Base-by-base conservation (phyloP, 2,888 invertebrate genomes). In the Ophraella communa region DNA sequence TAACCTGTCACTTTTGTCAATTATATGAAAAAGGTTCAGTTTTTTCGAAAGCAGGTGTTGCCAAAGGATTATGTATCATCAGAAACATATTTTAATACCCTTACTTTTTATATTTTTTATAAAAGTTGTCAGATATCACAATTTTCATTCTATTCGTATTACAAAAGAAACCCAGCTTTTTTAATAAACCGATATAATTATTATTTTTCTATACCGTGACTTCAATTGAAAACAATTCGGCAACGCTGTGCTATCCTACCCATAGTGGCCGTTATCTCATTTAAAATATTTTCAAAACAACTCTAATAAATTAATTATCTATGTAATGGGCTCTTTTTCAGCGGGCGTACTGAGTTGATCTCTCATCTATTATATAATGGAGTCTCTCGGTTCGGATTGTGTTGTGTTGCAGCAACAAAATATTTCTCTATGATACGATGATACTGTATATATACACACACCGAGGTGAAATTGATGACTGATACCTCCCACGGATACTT, bases 291-390 rank as follows among this genome's bases (percentile, higher is more conserved):
- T 62, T 45, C 51, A 23, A 62, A 57, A 1, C 4, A 24, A 24
- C 35, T 14, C 14, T 39, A 17, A 62, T 62, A 66, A 66, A 66
- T 66, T 66, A 62, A 66, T 66, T 59, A 66, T 27, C 55, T 30
- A 56, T 52, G 55, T 60, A 61, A 61, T 61, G 42, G 42, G 24
- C 39, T 24, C 23, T 33, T 59, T 58, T 42, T 23, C 20, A 59
- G 30, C 51, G 20, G 49, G 4, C 17, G 20, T 33, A 30, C 35
- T 49, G 14, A 24, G 23, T 24, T 56, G 33, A 20, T 52, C 24
- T n/a, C n/a, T 30, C 35, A 17, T 39, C 55, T 42, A 55, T 60
- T 39, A 21, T 53, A 21, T 60, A 60, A 60, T 60, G 33, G 39
- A 60, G 49, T 33, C 49, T 20, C 1, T n/a, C n/a, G n/a, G 20